Evolutionary conservation across 2,113 vertebrate genomes (phyloP), one percentile per base, ranked within the genome.

Genomic region (Athene cunicularia): DNA sequence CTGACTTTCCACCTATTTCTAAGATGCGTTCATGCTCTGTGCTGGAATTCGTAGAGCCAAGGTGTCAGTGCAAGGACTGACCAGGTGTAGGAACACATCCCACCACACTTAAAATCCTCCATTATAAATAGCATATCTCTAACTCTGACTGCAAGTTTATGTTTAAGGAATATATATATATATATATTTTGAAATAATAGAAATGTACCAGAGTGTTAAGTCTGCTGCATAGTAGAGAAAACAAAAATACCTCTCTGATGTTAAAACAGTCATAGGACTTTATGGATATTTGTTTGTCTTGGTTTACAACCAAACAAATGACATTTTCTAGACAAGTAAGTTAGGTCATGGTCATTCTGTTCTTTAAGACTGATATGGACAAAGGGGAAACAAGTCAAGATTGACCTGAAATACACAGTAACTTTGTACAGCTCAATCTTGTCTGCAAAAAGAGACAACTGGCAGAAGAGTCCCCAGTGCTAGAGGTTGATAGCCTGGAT

Each of bases 61-160:
- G 22, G 41, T 45, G 14, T 26, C 3, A 1, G 18, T 75, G 21
- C 21, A 74, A 53, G 37, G 49, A 75, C n/a, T 0, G 0, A 68
- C 22, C 6, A 0, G 13, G 24, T 79, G 26, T 2, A 20, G 39
- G 8, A 26, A 80, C 26, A 21, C 7, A 9, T 45, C 75, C 60
- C 6, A 71, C 14, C 27, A 58, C 24, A 33, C 32, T 82, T 53
- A 35, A 56, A 90, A 63, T 37, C 45, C 30, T 71, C 80, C 23
- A 3, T 23, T 60, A 14, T 77, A 70, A 87, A 56, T 49, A 73
- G 63, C 39, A 77, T 55, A 56, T 73, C n/a, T 39, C 21, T 49
- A 32, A 87, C 19, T 77, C 73, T 74, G 49, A 58, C 12, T 52
- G 35, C 26, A 92, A 71, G 60, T n/a, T 83, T 50, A 35, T 45